Conservation (phyloP, 2,888 invertebrate genomes). For the Allygus modestus region DNA sequence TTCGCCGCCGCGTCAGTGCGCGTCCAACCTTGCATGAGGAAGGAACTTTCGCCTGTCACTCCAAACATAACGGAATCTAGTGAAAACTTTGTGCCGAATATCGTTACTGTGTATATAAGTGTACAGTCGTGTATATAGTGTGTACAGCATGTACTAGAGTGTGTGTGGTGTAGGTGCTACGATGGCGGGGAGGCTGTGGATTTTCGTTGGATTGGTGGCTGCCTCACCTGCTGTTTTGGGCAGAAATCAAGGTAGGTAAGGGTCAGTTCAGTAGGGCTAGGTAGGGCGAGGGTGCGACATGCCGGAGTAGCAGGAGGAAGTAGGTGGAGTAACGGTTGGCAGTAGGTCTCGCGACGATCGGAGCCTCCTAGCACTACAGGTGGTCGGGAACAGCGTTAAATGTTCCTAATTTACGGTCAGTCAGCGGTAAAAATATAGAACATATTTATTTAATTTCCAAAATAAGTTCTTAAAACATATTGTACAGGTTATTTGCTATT, state of each 20-base stretch:
- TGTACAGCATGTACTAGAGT: conserved; percentile 37
- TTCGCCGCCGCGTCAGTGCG: neutral
- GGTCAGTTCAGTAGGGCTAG: neutral
- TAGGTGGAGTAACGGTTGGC: conserved; percentile 1
- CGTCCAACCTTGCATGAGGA: conserved; percentile 21
- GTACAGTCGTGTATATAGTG: neutral
- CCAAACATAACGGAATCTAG: conserved; percentile 23
- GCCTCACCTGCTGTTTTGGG: neutral
- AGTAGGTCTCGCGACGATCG: neutral
- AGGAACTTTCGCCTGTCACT: conserved; percentile 3
- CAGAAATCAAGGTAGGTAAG: conserved; percentile 24
- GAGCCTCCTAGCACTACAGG: neutral
- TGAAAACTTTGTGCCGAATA: conserved; percentile 16
- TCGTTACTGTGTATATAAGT: neutral
- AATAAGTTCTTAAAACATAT: too few relatives aligned
- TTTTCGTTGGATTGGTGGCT: neutral
- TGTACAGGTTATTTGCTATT: too few relatives aligned
- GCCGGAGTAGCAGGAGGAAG: neutral
- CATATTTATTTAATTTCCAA: too few relatives aligned
- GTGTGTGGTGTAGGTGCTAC: neutral
- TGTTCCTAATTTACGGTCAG: neutral
- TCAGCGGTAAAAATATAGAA: neutral
- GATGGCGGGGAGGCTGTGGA: conserved; percentile 9
- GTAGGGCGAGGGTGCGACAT: neutral
- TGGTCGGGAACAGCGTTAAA: neutral